phyloP scores from a whole-genome alignment of 1,140 invertebrate genomes.

The Nylanderia fulva region DNA sequence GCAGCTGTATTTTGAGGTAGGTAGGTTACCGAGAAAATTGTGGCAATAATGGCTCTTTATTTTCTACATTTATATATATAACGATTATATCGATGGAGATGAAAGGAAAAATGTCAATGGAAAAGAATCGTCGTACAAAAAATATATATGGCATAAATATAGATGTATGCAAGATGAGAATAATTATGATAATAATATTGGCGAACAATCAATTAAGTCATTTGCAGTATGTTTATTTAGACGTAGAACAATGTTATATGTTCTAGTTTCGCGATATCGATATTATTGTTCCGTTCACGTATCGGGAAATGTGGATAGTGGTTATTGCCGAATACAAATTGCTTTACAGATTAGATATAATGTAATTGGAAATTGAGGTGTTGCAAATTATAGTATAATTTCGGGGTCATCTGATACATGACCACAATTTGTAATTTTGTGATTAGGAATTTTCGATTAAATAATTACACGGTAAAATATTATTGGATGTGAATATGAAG shows the following conservation, averaged over 20 bases:
- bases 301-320: neutral
- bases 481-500: too few species aligned
- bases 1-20: constrained; percentile 89
- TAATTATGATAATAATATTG: neutral
- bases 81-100: neutral
- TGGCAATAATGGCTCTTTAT: neutral
- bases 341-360: neutral
- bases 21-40: constrained; percentile 64
- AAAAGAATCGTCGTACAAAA: neutral
- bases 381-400: neutral
- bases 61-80: neutral
- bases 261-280: constrained; percentile 19
- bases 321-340: constrained; percentile 9
- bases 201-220: neutral
- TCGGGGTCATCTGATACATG: neutral
- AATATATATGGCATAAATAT: neutral
- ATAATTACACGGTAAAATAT: neutral
- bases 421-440: neutral
- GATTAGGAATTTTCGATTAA: neutral
- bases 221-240: neutral
- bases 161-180: neutral
- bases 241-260: neutral
- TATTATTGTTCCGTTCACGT: neutral
- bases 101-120: neutral
- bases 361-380: neutral